These are phyloP conservation scores for Siniperca chuatsi DNA, from an alignment of 2,113 vertebrate species.

Conservation along the genomic window DNA sequence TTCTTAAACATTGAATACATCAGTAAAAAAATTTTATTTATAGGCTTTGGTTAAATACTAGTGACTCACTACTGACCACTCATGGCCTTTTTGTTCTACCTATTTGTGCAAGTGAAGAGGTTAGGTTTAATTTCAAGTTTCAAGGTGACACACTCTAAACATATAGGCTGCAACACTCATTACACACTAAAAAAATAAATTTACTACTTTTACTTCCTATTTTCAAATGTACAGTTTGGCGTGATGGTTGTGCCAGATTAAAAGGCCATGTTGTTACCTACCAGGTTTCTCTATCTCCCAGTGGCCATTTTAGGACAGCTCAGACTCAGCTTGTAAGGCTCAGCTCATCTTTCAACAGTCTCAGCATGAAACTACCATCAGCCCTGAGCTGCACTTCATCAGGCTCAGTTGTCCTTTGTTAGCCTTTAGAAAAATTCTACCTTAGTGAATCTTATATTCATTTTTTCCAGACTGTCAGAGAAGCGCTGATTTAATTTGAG, in stretches of 20 bases:
- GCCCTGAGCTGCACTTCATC: neutral
- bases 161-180: neutral
- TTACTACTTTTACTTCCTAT: neutral
- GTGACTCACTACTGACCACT: neutral
- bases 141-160: neutral
- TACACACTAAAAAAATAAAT: neutral
- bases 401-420: constrained; percentile 5
- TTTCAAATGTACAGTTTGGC: neutral
- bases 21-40: no score
- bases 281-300: neutral
- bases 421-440: neutral
- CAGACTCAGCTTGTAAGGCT: constrained; percentile 6
- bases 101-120: neutral
- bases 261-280: neutral
- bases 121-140: neutral
- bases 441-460: neutral
- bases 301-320: constrained; percentile 23
- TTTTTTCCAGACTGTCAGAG: neutral
- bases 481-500: neutral
- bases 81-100: neutral
- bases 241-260: constrained; percentile 3
- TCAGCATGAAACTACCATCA: neutral
- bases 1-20: neutral
- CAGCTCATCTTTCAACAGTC: constrained; percentile 33
- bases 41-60: neutral